Base-by-base conservation (phyloP, 2,113 vertebrate species). In the Laterallus jamaicensis region DNA sequence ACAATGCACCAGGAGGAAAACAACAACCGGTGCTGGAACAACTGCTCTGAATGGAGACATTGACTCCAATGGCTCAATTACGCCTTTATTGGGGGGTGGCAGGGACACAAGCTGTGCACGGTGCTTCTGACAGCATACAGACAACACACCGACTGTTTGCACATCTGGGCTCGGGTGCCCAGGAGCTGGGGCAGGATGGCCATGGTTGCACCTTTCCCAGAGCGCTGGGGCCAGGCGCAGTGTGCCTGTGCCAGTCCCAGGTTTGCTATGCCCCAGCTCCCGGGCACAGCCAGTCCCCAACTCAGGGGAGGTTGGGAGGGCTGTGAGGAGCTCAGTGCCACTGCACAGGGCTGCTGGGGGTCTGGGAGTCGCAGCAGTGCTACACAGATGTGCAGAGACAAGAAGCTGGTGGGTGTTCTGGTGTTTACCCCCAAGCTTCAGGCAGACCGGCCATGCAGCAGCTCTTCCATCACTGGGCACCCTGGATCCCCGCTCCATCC, bases 71-170 rank as follows among this genome's bases (percentile, higher is more conserved):
- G 11, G 74, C 68, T 73, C 88, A 62, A 9, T 55, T 60, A 39
- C 2, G 6, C n/a, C 73, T 64, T 26, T 32, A 17, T 11, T 35
- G 42, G 63, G 80, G 86, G 39, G 32, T 1, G 2, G 74, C 52
- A 73, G 39, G 35, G 39, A 66, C 10, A 5, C 28, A 47, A 54
- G 31, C 69, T 71, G 67, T 15, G 64, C 26, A 42, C 86, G 26
- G 42, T 17, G 0, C 5, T 76, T 47, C 49, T 54, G 55, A 66
- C 70, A 64, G 42, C 0, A 0, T 4, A 40, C 1, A 1, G 71
- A 60, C 29, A 59, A 55, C 2, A 0, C 0, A 0, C 9, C 3
- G 2, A 18, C 0, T 4, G 12, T 20, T 63, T n/a, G 44, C 39
- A 25, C 8, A 14, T 1, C 47, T 7, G 35, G 39, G 58, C 44